These are phyloP conservation scores for Caenorhabditis auriculariae DNA, from an alignment of 2,888 invertebrate genomes.

Conservation along the genomic window DNA sequence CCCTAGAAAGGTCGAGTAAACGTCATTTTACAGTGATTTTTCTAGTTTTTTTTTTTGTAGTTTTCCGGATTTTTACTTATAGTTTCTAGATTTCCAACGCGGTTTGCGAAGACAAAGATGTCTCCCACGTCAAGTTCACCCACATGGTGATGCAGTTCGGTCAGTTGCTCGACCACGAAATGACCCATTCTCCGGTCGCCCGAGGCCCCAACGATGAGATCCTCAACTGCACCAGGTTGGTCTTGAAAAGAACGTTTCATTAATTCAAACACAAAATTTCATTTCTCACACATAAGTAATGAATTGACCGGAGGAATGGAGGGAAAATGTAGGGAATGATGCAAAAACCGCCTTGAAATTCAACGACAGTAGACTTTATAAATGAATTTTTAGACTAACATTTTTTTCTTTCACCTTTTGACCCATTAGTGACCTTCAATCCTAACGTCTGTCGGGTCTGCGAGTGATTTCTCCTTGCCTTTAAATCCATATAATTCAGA, in stretches of 20 bases:
- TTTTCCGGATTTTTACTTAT: conserved; percentile 1
- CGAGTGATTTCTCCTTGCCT: not conserved
- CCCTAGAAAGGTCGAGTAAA: conserved; percentile 39
- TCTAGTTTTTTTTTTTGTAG: not conserved
- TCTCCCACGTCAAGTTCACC: conserved; percentile 60
- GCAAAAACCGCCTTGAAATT: no score
- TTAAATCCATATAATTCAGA: conserved; percentile 60
- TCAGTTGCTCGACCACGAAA: conserved; percentile 84
- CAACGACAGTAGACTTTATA: no score
- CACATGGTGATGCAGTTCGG: conserved; percentile 84
- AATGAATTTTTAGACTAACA: no score
- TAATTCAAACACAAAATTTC: no score
- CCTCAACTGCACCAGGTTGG: conserved; percentile 62
- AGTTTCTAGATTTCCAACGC: conserved; percentile 51
- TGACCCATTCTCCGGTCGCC: conserved; percentile 61
- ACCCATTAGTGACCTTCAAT: no score
- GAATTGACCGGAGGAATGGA: no score
- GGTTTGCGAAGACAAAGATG: conserved; percentile 55
- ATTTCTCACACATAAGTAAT: no score
- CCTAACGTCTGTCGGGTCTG: no score
- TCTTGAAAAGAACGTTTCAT: not conserved
- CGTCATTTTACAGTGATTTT: no score
- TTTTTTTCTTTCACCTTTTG: no score
- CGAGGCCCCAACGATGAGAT: conserved; percentile 61
- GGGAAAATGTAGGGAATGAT: no score